phyloP scores from a whole-genome alignment of 2,113 vertebrate genomes.

The Oncorhynchus keta region DNA sequence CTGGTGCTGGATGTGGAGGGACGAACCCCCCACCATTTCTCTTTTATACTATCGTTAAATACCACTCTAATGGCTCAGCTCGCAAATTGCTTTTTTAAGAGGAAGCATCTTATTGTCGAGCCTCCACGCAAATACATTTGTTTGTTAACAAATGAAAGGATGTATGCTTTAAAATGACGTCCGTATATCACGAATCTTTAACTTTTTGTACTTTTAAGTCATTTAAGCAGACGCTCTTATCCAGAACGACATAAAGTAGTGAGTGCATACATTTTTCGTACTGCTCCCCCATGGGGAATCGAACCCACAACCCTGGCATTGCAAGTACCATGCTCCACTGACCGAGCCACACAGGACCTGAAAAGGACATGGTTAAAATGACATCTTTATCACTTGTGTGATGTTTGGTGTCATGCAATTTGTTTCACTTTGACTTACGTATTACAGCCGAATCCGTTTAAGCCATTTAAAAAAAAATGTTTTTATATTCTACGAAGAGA shows the following conservation, averaged over 20 bases:
- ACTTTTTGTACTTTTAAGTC: too few relatives aligned
- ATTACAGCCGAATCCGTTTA: neutral
- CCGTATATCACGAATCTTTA: too few relatives aligned
- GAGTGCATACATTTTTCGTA: too few relatives aligned
- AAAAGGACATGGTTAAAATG: too few relatives aligned
- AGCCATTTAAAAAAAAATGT: neutral
- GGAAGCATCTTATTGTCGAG: constrained; percentile 32
- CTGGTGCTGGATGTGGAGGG: constrained; percentile 45
- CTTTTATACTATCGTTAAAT: constrained; percentile 69
- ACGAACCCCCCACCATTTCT: constrained; percentile 54
- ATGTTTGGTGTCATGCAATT: neutral
- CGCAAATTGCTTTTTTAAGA: constrained; percentile 59
- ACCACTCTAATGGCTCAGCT: constrained; percentile 64
- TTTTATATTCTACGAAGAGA: neutral
- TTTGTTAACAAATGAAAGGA: neutral
- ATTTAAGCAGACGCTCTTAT: too few relatives aligned
- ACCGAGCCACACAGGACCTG: too few relatives aligned
- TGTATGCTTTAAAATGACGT: too few relatives aligned
- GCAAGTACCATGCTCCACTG: too few relatives aligned
- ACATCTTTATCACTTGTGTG: constrained; percentile 2
- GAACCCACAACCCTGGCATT: too few relatives aligned
- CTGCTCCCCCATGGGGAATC: too few relatives aligned
- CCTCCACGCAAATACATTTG: constrained; percentile 1
- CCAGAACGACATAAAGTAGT: too few relatives aligned
- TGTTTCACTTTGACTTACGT: neutral